phyloP scores from a whole-genome alignment of 2,888 invertebrate species.

The Cephus pulcher region DNA sequence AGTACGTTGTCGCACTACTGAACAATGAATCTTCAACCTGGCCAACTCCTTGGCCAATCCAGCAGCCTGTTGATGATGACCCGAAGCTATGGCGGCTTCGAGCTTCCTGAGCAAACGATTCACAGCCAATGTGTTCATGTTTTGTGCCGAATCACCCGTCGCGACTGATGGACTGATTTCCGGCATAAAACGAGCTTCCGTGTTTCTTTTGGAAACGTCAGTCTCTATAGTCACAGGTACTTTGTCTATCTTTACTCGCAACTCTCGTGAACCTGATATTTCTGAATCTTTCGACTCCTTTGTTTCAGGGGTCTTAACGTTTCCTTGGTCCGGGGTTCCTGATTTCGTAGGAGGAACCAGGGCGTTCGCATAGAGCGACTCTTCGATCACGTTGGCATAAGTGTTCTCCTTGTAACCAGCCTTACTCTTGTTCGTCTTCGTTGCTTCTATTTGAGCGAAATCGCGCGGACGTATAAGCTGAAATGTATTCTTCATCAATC shows the following conservation, averaged over 20 bases:
- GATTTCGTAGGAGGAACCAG: constrained; percentile 30
- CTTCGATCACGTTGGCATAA: constrained; percentile 67
- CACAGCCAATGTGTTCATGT: constrained; percentile 72
- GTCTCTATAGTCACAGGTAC: neutral
- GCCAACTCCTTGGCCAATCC: constrained; percentile 82
- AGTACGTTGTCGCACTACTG: constrained; percentile 70
- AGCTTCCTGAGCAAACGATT: constrained; percentile 77
- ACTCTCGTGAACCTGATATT: neutral
- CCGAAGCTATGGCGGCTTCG: constrained; percentile 82
- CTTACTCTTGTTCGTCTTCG: constrained; percentile 52
- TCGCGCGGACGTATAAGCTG: constrained; percentile 71
- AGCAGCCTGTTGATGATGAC: constrained; percentile 81
- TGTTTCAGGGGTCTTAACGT: neutral
- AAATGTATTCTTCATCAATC: constrained; percentile 61
- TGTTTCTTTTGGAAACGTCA: neutral
- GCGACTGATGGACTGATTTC: neutral
- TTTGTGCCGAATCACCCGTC: constrained; percentile 32
- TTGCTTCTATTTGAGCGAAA: constrained; percentile 69
- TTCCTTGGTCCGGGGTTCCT: neutral
- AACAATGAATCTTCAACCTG: constrained; percentile 80
- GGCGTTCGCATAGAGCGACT: constrained; percentile 54
- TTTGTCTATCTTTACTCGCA: neutral
- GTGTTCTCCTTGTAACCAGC: constrained; percentile 51
- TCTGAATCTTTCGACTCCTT: neutral
- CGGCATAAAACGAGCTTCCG: neutral